Evolutionary conservation across 2,888 invertebrate genomes (phyloP).

Genomic region (Orchesellides sinensis): DNA sequence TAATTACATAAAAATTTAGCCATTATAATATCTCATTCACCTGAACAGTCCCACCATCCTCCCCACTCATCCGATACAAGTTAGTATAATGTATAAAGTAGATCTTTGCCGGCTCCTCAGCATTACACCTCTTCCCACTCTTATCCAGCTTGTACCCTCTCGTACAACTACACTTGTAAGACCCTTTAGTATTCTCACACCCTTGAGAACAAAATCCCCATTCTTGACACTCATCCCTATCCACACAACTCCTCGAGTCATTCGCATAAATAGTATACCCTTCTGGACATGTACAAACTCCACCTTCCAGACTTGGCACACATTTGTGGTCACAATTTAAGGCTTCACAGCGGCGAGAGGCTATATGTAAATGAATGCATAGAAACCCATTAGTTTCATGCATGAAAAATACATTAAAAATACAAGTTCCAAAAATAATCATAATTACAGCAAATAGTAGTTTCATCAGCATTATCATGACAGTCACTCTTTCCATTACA

Average conservation of each 20-base stretch:
- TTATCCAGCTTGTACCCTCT: conserved; percentile 84
- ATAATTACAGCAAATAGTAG: conserved; percentile 90
- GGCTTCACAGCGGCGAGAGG: conserved; percentile 87
- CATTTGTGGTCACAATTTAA: conserved; percentile 95
- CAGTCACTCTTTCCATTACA: conserved; percentile 96
- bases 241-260: conserved; percentile 91
- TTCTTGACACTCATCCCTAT: conserved; percentile 93
- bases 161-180: conserved; percentile 90
- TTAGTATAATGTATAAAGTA: conserved; percentile 84
- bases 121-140: conserved; percentile 80
- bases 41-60: conserved; percentile 79
- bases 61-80: conserved; percentile 84
- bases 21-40: conserved; percentile 59
- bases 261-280: conserved; percentile 87
- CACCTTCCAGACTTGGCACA: conserved; percentile 92
- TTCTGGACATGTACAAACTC: conserved; percentile 91
- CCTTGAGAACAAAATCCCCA: conserved; percentile 97
- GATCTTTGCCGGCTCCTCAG: conserved; percentile 80
- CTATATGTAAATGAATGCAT: conserved; percentile 77
- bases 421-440: too few species aligned
- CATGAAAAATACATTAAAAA: not conserved
- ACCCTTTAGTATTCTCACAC: conserved; percentile 90
- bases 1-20: too few species aligned
- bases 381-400: conserved; percentile 12
- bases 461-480: conserved; percentile 93